Evolutionary conservation across 2,797 vertebrate species (phyloP), one percentile per base, ranked within the genome.

Genomic region (Amphiprion clarkii): DNA sequence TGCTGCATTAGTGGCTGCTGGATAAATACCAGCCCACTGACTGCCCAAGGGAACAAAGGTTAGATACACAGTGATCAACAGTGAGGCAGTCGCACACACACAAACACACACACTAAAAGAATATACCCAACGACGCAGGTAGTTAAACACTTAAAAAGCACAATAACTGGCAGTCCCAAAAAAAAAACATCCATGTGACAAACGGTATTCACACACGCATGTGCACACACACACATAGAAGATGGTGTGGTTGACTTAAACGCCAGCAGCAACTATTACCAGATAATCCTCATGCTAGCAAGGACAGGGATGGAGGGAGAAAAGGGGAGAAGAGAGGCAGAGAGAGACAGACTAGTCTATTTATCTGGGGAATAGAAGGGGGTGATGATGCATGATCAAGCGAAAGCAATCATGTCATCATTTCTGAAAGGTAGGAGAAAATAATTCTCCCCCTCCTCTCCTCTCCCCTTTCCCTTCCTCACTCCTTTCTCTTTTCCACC

Each of bases 401-500:
- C 97, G 96, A 99, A 99, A 98, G 98, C 98, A 99, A 99, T 99
- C 98, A 99, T 99, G 98, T 98, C 98, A 99, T 99, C 98, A 98
- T 98, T 98, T 99, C 97, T 98, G 98, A 99, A 99, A 98, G 97
- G 97, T 97, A 96, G 97, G 96, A 98, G 96, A 98, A 99, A 99
- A 99, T 97, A 98, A 98, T 97, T 97, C 96, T 55, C 82, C 76
- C 83, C 66, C 25, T 52, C 62, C 65, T 67, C 71, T 66, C 64
- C 58, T 73, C 72, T 96, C 95, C 62, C 81, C 81, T 70, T 69
- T 74, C 71, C 57, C 65, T 84, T 67, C 74, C 76, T 89, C 85
- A 68, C 83, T 96, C 96, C 95, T 96, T 97, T 96, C 83, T 88
- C 87, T 86, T 90, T 86, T 88, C 89, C 81, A 91, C 88, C 92